Conservation (phyloP, 2,797 vertebrate species). For the Sciaenops ocellatus region DNA sequence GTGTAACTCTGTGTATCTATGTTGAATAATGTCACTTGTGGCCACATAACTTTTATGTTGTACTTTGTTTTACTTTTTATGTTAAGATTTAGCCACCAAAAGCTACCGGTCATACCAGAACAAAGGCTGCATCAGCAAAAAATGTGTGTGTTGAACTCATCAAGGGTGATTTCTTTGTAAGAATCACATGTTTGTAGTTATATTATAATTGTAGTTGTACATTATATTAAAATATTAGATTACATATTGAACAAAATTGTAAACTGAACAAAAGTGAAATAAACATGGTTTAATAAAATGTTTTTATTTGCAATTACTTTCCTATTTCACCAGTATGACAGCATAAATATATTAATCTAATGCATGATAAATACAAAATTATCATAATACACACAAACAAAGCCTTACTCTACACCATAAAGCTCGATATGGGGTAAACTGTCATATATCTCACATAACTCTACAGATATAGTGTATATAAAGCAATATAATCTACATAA, state of each 20-base stretch:
- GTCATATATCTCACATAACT: not conserved
- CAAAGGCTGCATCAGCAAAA: not conserved
- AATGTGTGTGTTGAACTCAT: not conserved
- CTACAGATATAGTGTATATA: not conserved
- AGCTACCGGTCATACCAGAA: not conserved
- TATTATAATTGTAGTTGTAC: not conserved
- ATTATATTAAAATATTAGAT: not conserved
- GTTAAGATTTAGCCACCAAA: not conserved
- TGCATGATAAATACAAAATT: constrained; percentile 20
- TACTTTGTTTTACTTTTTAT: too few species aligned
- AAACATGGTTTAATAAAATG: not conserved
- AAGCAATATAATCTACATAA: constrained; percentile 3
- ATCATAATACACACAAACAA: not conserved
- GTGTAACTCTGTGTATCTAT: too few species aligned
- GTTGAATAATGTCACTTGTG: not conserved
- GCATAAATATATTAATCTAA: constrained; percentile 41
- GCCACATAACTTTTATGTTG: not conserved
- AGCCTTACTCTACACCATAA: not conserved
- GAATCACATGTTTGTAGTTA: too few species aligned
- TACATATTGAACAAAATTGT: not conserved
- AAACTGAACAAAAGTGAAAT: not conserved
- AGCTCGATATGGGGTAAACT: not conserved
- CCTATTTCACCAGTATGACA: not conserved
- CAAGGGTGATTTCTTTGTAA: too few species aligned
- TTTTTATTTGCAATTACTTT: constrained; percentile 25